A percentile compares a stretch with the other conserved stretches of the same genome.
These are phyloP conservation scores for Platygyra sinensis DNA, from an alignment of 64 coral and sea anemone species.

Conservation along the genomic window DNA sequence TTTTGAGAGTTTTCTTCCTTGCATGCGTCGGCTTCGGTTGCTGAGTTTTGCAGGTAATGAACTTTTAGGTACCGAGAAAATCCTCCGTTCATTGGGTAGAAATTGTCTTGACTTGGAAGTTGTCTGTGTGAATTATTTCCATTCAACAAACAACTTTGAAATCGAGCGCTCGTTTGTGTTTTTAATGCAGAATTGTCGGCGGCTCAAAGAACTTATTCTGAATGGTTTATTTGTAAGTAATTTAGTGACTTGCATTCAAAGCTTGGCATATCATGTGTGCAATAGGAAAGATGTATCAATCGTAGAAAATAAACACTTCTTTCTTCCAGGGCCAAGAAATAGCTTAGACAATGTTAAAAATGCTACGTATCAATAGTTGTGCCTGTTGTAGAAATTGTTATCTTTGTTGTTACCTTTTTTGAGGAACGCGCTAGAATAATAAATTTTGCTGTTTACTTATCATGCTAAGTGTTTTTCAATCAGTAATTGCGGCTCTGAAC, in stretches of 20 bases:
- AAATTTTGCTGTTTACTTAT: too few species aligned
- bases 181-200: constrained; percentile 48
- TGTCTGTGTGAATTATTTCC: constrained; percentile 57
- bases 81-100: constrained; percentile 50
- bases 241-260: constrained; percentile 41
- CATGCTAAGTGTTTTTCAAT: too few species aligned
- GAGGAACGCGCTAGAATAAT: too few species aligned
- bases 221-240: constrained; percentile 67
- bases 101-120: constrained; percentile 48
- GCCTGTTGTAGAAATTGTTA: too few species aligned
- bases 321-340: constrained; percentile 29
- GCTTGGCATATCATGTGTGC: constrained; percentile 45
- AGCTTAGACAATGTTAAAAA: constrained; percentile 60
- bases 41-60: constrained; percentile 76
- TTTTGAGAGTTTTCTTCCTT: constrained; percentile 67
- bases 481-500: too few species aligned
- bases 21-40: constrained; percentile 35
- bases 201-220: constrained; percentile 53
- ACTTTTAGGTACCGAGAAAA: constrained; percentile 66
- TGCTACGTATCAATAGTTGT: background rate
- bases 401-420: too few species aligned
- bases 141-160: constrained; percentile 64
- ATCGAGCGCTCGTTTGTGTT: constrained; percentile 53
- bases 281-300: constrained; percentile 32
- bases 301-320: constrained; percentile 69